Base-by-base conservation (phyloP, 92 coral and sea anemone species). In the Palythoa heliodiscus region DNA sequence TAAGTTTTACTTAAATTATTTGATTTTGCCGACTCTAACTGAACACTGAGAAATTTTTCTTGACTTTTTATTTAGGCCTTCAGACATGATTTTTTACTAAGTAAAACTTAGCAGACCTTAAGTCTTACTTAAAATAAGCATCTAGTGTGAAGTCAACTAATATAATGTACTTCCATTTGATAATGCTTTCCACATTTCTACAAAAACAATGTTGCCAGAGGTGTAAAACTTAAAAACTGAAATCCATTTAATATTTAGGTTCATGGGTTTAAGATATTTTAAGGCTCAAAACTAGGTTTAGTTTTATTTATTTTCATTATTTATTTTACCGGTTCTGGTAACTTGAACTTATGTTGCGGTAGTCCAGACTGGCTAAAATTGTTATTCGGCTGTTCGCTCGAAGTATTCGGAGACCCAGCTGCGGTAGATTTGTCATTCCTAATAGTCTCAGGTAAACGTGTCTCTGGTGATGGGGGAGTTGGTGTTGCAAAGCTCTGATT, bases 401-500 rank as follows among this genome's bases (percentile, higher is more conserved):
- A 10, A 64, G 84, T 69, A 20, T 43, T 80, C 57, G 24, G 84
- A 47, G 52, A 75, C 7, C 84, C 84, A 64, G 73, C 48, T 20
- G 61, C 66, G 53, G 58, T 64, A 23, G 84, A 80, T 66, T 63
- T 66, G 74, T 80, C 84, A 80, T 80, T 80, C 73, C 60, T 80
- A 80, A 80, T 58, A 80, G 84, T 22, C 73, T 80, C 74, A 13
- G 84, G 60, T 66, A 69, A 80, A 66, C 73, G 66, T 64, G 84
- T 66, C 70, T 80, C 75, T 40, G 84, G 22, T 22, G 84, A 80
- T 16, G 74, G n/a, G 29, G 84, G 74, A 80, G 84, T 64, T 64
- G 73, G 60, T 80, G 84, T 22, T 64, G 84, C 84, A 80, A 80
- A 80, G 74, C 84, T 80, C 84, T 66, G 84, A 80, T 47, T 80